Percentiles rank a stretch among this genome's conserved stretches.
Conservation (phyloP, 1,140 invertebrate genomes). For the Drosophila chauvacae region DNA sequence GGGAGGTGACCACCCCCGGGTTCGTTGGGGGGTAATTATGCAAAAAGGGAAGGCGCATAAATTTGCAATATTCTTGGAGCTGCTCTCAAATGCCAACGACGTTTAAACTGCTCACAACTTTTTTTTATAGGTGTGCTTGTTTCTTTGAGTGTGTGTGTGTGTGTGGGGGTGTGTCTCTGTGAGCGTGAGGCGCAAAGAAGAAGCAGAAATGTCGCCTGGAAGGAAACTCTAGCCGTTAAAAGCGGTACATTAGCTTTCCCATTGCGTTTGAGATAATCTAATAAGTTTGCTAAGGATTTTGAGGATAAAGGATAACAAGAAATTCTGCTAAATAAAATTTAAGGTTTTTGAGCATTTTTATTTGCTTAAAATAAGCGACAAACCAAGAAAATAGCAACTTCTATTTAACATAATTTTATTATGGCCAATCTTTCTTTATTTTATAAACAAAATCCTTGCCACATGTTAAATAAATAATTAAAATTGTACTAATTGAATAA, state of each 20-base stretch:
- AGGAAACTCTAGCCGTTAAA: slow-evolving; percentile 2
- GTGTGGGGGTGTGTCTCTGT: neutral
- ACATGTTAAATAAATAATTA: neutral
- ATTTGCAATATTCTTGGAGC: slow-evolving; percentile 81
- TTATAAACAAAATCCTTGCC: neutral
- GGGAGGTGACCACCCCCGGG: slow-evolving; percentile 11
- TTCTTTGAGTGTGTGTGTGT: neutral
- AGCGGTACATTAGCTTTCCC: slow-evolving; percentile 1
- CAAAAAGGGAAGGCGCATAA: slow-evolving; percentile 81
- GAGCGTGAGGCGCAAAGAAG: slow-evolving; percentile 8
- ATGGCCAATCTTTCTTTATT: neutral
- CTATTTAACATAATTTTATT: neutral
- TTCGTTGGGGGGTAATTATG: slow-evolving; percentile 80
- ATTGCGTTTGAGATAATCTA: neutral
- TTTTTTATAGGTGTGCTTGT: slow-evolving; percentile 46
- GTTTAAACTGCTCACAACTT: slow-evolving; percentile 78
- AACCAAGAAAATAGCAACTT: neutral
- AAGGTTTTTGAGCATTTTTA: neutral
- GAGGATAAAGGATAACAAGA: neutral
- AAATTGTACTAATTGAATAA: neutral
- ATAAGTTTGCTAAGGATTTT: slow-evolving; percentile 9
- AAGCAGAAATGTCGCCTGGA: slow-evolving; percentile 30
- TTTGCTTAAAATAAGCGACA: too few relatives aligned
- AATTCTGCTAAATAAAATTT: neutral
- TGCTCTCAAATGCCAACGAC: slow-evolving; percentile 79